Evolutionary conservation across 2,113 vertebrate species (phyloP), one percentile per base, ranked within the genome.

Genomic region (Trematocara nigrifrons): DNA sequence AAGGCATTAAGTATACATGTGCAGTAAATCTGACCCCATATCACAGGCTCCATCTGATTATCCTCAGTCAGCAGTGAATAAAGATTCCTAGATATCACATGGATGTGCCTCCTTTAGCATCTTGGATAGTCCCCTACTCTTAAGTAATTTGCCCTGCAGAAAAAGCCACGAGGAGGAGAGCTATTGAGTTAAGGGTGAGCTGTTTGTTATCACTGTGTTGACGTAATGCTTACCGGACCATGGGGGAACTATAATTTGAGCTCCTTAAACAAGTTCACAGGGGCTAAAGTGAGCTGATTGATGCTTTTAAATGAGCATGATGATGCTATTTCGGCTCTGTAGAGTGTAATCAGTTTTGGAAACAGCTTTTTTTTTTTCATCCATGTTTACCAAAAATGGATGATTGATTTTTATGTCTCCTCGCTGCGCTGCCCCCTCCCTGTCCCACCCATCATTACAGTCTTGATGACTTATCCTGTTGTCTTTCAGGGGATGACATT

Each of bases 401-500:
- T 89, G 88, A 93, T 93, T 88, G 92, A 92, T 93, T 94, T 93
- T 87, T 66, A 84, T 81, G 83, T 92, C 86, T 90, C 61, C 84
- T 80, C 87, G 59, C 80, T 61, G 77, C 20, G 16, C 89, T 82
- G 80, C 91, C 91, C 84, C 89, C 87, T 89, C 92, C 74, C 87
- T 76, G 85, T 87, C 84, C 87, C 78, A 86, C 90, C 85, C 85
- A 85, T 91, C 89, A 93, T 93, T 90, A 92, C 81, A 83, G 89
- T 69, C 86, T 6, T 61, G 52, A 89, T 90, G 87, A 92, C 89
- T 90, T 92, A 90, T 93, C 89, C 89, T 91, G 91, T 89, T 87
- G 89, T 91, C 85, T 92, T 84, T 88, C 85, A 82, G 77, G 40
- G 86, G 57, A 84, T 84, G 85, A 88, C 86, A 85, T 89, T 82